Base-by-base conservation (phyloP, 2,113 vertebrate species). In the Corythornis vintsioides region DNA sequence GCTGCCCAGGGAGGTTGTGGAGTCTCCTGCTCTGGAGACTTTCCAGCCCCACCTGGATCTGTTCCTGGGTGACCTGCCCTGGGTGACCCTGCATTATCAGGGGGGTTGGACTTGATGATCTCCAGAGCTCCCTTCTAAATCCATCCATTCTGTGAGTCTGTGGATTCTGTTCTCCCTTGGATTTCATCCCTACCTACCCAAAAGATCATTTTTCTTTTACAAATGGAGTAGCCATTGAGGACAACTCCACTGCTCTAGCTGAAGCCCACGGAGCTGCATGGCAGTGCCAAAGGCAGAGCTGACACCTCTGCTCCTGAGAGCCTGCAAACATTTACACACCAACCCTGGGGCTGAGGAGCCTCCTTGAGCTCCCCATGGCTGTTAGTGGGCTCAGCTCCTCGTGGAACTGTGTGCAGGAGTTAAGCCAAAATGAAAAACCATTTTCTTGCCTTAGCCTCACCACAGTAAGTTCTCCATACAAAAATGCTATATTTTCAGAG, bases 391-490 rank as follows among this genome's bases (percentile, higher is more conserved):
- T 8, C 45, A 83, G 50, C 43, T 29, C 74, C 57, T 77, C 70
- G 42, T 0, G 2, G 15, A 70, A 73, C 45, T 33, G 35, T 72
- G 67, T 5, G 28, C 45, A 61, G 43, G 38, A 80, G 21, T 88
- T 55, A 47, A 86, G 72, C 67, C 79, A 79, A 91, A 95, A 92
- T 22, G 64, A 47, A 86, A 83, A 87, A 63, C 25, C 28, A 1
- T 20, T 85, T 73, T 88, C 64, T 89, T 85, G 59, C 53, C 79
- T 80, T 88, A 90, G 72, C 85, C 43, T 91, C 60, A 42, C 67
- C 28, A 94, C 91, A 89, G 79, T 63, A 50, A 86, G 60, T 50
- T 74, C 60, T 89, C 91, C 82, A 91, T 38, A 45, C 47, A 55
- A 43, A 59, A 15, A 38, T 3, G 3, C 25, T n/a, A 1, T 8